Evolutionary conservation across 2,888 invertebrate species (phyloP).

Genomic region (Microdon myrmicae): DNA sequence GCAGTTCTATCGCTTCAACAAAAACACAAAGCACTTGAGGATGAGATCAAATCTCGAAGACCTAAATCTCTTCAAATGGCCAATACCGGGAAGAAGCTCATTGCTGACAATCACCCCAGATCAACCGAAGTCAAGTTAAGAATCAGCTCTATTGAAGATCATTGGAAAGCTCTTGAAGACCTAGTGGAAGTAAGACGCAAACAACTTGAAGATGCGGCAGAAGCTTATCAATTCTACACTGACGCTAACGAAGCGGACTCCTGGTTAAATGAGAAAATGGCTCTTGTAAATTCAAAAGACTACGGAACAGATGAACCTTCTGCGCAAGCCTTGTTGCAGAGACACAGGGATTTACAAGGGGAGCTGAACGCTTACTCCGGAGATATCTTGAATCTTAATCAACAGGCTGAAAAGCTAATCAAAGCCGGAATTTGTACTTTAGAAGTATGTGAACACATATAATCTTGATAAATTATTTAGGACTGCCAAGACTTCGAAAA

Average conservation of each 20-base stretch:
- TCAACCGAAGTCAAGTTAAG: slow-evolving; percentile 83
- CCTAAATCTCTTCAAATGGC: slow-evolving; percentile 78
- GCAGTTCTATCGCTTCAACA: slow-evolving; percentile 90
- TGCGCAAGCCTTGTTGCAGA: slow-evolving; percentile 85
- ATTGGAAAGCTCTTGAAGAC: slow-evolving; percentile 91
- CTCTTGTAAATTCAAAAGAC: slow-evolving; percentile 88
- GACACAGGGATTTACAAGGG: slow-evolving; percentile 87
- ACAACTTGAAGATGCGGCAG: slow-evolving; percentile 86
- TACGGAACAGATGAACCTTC: slow-evolving; percentile 93
- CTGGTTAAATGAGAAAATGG: slow-evolving; percentile 96
- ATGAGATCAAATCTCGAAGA: slow-evolving; percentile 81
- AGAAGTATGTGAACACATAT: slow-evolving; percentile 59
- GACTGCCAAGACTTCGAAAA: not conserved
- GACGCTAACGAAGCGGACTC: slow-evolving; percentile 98
- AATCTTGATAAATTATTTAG: not conserved
- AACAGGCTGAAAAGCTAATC: slow-evolving; percentile 81
- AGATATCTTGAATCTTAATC: slow-evolving; percentile 83
- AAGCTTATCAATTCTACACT: slow-evolving; percentile 96
- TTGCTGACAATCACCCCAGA: slow-evolving; percentile 84
- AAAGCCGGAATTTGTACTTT: slow-evolving; percentile 76
- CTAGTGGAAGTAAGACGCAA: slow-evolving; percentile 79
- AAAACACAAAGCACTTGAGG: slow-evolving; percentile 89
- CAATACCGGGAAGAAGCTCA: slow-evolving; percentile 76
- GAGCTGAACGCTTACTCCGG: slow-evolving; percentile 89
- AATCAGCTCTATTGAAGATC: slow-evolving; percentile 80